These are phyloP conservation scores for Macrotis lagotis DNA, from an alignment of 2,113 vertebrate species.

Conservation along the genomic window DNA sequence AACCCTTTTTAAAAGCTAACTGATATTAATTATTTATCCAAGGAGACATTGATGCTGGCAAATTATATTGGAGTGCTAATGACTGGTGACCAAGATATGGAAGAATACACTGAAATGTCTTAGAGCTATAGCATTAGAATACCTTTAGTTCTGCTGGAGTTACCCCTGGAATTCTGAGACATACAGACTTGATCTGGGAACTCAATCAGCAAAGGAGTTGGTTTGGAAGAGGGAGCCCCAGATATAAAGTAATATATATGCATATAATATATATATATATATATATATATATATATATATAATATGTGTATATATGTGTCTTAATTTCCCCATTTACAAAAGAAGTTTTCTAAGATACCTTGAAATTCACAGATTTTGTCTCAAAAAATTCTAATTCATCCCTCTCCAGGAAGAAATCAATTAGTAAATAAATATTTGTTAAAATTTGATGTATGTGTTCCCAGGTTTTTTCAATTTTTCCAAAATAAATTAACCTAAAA, in stretches of 20 bases:
- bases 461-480: slow-evolving; percentile 17
- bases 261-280: too few species aligned
- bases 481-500: slow-evolving; percentile 6
- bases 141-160: neutral
- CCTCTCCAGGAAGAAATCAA: neutral
- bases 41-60: neutral
- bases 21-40: neutral
- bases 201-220: neutral
- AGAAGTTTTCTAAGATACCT: neutral
- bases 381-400: neutral
- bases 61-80: neutral
- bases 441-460: neutral
- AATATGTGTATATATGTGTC: neutral
- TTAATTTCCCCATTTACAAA: neutral
- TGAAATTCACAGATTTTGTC: neutral
- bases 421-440: neutral
- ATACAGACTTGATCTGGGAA: neutral
- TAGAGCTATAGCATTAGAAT: neutral
- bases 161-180: neutral
- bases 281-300: neutral
- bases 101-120: neutral
- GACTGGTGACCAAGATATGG: neutral
- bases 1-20: neutral
- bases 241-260: neutral
- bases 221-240: neutral